Evolutionary conservation across 1,140 invertebrate species (phyloP).

Genomic region (Achroia grisella): DNA sequence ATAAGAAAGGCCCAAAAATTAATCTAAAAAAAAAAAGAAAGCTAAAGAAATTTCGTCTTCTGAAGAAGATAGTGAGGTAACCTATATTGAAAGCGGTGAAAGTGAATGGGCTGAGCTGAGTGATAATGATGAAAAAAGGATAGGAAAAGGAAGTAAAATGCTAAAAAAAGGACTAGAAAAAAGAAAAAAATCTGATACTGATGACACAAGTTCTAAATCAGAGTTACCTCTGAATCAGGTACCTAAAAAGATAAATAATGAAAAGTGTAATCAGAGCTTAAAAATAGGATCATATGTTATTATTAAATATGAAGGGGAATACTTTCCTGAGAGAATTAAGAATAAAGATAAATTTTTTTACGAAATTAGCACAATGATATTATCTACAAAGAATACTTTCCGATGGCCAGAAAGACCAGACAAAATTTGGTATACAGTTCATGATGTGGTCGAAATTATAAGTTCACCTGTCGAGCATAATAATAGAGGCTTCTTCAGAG

Average conservation of each 20-base stretch:
- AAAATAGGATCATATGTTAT: not conserved
- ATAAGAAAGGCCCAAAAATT: not conserved
- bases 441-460: not conserved
- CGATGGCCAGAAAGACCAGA: not conserved
- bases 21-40: not conserved
- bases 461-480: not conserved
- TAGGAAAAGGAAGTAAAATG: not conserved
- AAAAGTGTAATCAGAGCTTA: too few species aligned
- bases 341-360: not conserved
- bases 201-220: constrained; percentile 1
- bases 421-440: not conserved
- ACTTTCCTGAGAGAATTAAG: not conserved
- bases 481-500: not conserved
- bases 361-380: not conserved
- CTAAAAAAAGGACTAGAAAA: not conserved
- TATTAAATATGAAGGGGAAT: not conserved
- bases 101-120: not conserved
- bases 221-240: not conserved
- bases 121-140: not conserved
- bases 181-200: not conserved
- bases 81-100: not conserved
- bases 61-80: not conserved
- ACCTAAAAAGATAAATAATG: not conserved
- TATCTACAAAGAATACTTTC: not conserved
- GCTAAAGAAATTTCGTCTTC: not conserved